Base-by-base conservation (phyloP, 2,888 invertebrate species). In the Cordilura impudica region DNA sequence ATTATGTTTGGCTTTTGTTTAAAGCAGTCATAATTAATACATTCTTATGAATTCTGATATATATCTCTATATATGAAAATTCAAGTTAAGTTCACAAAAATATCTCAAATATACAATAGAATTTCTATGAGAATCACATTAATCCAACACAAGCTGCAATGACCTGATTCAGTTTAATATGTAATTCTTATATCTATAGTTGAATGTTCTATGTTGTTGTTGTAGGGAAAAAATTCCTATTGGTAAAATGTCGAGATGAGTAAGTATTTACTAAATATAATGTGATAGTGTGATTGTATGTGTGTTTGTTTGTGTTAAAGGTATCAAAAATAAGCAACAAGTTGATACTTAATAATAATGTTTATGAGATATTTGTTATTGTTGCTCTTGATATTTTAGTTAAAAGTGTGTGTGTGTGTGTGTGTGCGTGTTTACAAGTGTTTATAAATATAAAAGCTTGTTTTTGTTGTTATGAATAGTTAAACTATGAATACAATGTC, bases 291-390 rank as follows among this genome's bases (percentile, higher is more conserved):
- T 51, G 26, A 23, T 19, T 18, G 26, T 43, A n/a, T 16, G 2
- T 19, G 5, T 19, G 31, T 47, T 39, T 18, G n/a, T 23, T 14
- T 47, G 49, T 47, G 10, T 45, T 54, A n/a, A n/a, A n/a, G n/a
- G 35, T 39, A 39, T 39, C 1, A 10, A 39, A n/a, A 12, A 5
- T 39, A 39, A 39, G 77, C 71, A 71, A 77, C 77, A 77, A 66
- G 77, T 77, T 77, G 60, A 66, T 66, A 60, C 60, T 66, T 60
- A 53, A 19, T 61, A 66, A 66, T 31, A 19, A 29, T 51, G 65
- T 35, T 63, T 56, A 29, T 60, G 31, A 26, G 18, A 8, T 58
- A 54, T 53, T 29, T 58, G 23, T 53, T 58, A 12, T 21, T 56
- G 35, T 12, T 58, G 14, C 12, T 31, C 12, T n/a, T 21, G 10